These are phyloP conservation scores for Rhyacichthys aspro DNA, from an alignment of 2,797 vertebrate genomes.

Conservation along the genomic window DNA sequence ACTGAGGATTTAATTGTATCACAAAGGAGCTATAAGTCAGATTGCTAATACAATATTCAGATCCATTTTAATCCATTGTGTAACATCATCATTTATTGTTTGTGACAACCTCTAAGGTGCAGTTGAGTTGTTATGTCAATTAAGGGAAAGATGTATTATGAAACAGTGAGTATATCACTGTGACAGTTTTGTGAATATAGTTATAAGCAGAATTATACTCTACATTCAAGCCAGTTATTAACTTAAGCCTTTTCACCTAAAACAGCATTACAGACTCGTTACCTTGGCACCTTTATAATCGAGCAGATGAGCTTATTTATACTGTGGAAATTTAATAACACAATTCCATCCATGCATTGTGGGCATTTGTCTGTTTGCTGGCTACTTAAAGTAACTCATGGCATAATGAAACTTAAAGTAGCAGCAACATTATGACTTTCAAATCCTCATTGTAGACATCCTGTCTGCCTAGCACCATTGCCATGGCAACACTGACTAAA, in stretches of 20 bases:
- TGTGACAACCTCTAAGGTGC: background rate
- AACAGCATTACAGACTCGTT: background rate
- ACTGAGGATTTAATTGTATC: background rate
- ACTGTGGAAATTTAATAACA: conserved; percentile 19
- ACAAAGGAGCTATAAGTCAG: too few relatives aligned
- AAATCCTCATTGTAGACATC: conserved; percentile 71
- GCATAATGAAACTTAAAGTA: conserved; percentile 63
- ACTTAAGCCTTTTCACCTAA: too few relatives aligned
- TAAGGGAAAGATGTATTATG: background rate
- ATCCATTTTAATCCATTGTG: background rate
- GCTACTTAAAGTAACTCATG: conserved; percentile 54
- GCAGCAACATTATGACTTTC: conserved; percentile 68
- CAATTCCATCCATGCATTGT: conserved; percentile 14
- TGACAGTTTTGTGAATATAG: background rate
- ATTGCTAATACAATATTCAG: too few relatives aligned
- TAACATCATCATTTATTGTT: background rate
- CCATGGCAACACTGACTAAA: conserved; percentile 71
- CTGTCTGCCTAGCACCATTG: conserved; percentile 65
- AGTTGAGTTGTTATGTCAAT: background rate
- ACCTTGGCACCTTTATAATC: background rate
- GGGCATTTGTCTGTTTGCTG: conserved; percentile 43
- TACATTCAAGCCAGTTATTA: background rate
- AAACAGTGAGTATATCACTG: background rate
- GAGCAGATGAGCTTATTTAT: conserved; percentile 16
- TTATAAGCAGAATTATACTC: background rate